Conservation (phyloP, 1,140 invertebrate genomes). For the Pectinophora gossypiella region DNA sequence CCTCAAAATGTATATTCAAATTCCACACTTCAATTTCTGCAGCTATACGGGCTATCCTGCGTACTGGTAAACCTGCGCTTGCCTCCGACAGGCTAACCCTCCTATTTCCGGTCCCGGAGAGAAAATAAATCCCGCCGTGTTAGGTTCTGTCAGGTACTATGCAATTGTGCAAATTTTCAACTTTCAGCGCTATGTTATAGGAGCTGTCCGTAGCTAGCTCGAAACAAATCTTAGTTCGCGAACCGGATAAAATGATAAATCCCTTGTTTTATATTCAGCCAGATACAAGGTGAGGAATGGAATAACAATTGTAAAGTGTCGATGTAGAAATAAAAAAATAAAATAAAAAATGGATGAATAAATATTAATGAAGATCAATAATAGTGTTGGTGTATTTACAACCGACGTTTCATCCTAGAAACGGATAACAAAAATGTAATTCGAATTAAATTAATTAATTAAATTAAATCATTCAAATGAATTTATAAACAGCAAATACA, state of each 20-base stretch:
- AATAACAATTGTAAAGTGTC: background rate
- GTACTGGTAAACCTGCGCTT: background rate
- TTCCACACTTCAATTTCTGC: background rate
- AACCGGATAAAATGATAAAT: background rate
- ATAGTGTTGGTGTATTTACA: no score
- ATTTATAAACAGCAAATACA: no score
- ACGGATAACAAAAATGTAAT: no score
- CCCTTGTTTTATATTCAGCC: background rate
- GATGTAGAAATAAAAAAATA: background rate
- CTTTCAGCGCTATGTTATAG: background rate
- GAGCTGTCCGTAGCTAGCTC: background rate
- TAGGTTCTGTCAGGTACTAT: slow-evolving; percentile 1
- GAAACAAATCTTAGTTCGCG: no score
- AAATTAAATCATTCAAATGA: slow-evolving; percentile 1
- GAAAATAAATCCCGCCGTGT: slow-evolving; percentile 2
- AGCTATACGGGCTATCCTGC: background rate
- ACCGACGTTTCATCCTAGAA: no score
- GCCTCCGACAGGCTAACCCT: slow-evolving; percentile 2
- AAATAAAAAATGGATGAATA: no score
- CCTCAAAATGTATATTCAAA: no score
- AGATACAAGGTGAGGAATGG: background rate
- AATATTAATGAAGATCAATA: no score
- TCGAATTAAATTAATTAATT: slow-evolving; percentile 14
- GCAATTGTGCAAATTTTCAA: slow-evolving; percentile 5
- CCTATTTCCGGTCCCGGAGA: slow-evolving; percentile 1